Evolutionary conservation across 2,888 invertebrate genomes (phyloP).

Genomic region (Caenorhabditis imperialis): DNA sequence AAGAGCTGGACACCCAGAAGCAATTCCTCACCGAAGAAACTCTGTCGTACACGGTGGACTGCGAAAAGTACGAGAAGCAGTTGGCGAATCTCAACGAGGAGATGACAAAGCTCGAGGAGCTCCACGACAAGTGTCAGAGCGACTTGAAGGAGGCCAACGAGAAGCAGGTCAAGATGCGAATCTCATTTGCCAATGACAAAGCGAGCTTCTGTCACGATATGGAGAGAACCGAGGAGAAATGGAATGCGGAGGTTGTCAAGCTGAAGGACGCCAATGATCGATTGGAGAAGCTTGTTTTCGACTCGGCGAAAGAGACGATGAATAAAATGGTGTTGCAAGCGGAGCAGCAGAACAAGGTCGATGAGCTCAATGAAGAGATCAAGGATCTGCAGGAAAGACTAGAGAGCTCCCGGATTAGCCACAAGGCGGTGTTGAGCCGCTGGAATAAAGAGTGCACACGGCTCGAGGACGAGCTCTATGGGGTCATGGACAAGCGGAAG

Average conservation of each 20-base stretch:
- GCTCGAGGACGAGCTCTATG: constrained; percentile 8
- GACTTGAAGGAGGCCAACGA: constrained; percentile 2
- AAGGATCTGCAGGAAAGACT: not conserved
- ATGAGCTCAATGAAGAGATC: not conserved
- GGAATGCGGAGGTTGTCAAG: constrained; percentile 15
- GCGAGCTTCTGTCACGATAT: constrained; percentile 36
- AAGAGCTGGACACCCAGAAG: not conserved
- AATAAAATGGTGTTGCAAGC: not conserved
- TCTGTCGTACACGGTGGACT: not conserved
- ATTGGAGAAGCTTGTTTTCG: constrained; percentile 1
- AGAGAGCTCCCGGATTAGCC: too few species aligned
- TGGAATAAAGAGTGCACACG: too few species aligned
- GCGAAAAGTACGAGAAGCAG: not conserved
- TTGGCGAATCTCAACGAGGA: constrained; percentile 8
- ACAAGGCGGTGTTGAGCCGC: too few species aligned
- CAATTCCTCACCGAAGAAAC: not conserved
- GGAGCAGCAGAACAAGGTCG: not conserved
- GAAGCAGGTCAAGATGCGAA: constrained; percentile 13
- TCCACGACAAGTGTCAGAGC: not conserved
- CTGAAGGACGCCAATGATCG: not conserved
- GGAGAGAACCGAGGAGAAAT: constrained; percentile 31
- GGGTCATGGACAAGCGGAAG: constrained; percentile 11
- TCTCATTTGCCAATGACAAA: constrained; percentile 25
- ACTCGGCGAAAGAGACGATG: not conserved
- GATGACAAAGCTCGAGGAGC: not conserved